Conservation (phyloP, 2,888 invertebrate genomes). For the Encarsia formosa region DNA sequence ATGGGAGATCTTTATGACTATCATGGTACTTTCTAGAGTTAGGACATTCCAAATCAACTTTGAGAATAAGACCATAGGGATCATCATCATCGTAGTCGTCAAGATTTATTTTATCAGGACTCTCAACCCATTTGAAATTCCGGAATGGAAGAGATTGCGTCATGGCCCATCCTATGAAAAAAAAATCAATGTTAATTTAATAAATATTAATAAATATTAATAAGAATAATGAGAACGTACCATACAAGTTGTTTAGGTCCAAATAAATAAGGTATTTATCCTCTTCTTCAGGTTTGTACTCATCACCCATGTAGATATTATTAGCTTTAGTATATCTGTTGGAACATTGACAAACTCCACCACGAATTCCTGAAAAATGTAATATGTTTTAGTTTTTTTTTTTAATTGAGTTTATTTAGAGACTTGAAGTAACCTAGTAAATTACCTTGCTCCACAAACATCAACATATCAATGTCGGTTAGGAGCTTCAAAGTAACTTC, state of each 20-base stretch:
- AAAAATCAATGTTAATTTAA: too few relatives aligned
- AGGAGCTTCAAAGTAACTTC: conserved; percentile 9
- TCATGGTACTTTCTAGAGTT: too few relatives aligned
- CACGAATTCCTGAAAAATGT: too few relatives aligned
- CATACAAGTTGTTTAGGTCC: conserved; percentile 10
- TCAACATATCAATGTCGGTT: conserved; percentile 15
- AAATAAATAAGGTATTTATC: not conserved
- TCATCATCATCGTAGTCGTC: not conserved
- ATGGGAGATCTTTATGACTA: conserved; percentile 9
- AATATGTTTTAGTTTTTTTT: too few relatives aligned
- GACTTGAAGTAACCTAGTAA: too few relatives aligned
- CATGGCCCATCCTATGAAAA: too few relatives aligned
- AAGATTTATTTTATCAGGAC: conserved; percentile 4
- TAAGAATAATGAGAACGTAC: too few relatives aligned
- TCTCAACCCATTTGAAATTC: conserved; percentile 4
- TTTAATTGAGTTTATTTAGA: too few relatives aligned
- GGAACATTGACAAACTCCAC: conserved; percentile 19
- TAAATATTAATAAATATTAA: too few relatives aligned
- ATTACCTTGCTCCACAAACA: conserved; percentile 22
- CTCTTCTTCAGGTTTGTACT: not conserved
- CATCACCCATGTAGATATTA: not conserved
- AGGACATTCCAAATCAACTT: conserved; percentile 11
- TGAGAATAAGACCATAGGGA: too few relatives aligned
- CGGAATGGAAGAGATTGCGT: not conserved
- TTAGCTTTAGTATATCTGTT: conserved; percentile 18